Evolutionary conservation across 2,888 invertebrate genomes (phyloP).

Genomic region (Callyntrura sp.): DNA sequence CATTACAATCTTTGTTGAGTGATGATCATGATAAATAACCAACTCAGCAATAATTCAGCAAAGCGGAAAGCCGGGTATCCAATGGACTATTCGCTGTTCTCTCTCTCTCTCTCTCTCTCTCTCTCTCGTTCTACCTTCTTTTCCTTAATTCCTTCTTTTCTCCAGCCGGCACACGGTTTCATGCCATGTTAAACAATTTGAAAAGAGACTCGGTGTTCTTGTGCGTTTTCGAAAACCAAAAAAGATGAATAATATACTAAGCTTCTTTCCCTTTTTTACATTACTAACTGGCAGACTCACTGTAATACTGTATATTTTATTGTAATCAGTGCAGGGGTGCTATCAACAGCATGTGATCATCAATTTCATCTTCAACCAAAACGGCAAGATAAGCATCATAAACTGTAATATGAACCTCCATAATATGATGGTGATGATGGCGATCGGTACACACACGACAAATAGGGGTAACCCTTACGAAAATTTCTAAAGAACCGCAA

Average conservation of each 20-base stretch:
- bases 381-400: constrained; percentile 48
- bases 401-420: neutral
- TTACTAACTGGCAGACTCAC: constrained; percentile 24
- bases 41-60: constrained; percentile 27
- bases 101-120: neutral
- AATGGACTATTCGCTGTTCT: constrained; percentile 30
- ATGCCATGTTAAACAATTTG: constrained; percentile 73
- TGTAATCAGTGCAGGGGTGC: constrained; percentile 41
- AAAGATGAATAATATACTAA: constrained; percentile 57
- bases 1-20: constrained; percentile 29
- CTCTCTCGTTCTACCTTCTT: constrained; percentile 7
- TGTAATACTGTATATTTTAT: constrained; percentile 37
- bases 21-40: constrained; percentile 60
- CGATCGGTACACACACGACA: neutral
- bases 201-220: constrained; percentile 58
- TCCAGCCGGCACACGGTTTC: constrained; percentile 73
- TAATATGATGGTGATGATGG: neutral
- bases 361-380: constrained; percentile 43
- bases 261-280: constrained; percentile 54
- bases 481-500: neutral
- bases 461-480: neutral
- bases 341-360: constrained; percentile 63
- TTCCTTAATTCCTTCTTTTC: constrained; percentile 69
- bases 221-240: constrained; percentile 46
- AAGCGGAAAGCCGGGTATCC: neutral